A percentile compares a stretch with the other conserved stretches of the same genome.
Evolutionary conservation across 2,888 invertebrate species (phyloP).

Genomic region (Brenthis hecate): DNA sequence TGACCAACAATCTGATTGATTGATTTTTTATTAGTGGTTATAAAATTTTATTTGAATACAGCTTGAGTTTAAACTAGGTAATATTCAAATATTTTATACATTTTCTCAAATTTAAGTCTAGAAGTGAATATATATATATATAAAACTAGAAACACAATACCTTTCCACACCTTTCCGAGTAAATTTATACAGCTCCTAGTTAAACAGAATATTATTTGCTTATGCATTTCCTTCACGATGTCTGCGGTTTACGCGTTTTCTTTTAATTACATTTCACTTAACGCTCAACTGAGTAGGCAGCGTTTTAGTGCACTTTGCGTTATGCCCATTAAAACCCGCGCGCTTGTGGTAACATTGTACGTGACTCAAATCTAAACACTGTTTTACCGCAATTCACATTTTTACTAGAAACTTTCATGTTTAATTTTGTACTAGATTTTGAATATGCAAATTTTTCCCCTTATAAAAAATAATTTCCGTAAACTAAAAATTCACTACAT

Average conservation of each 20-base stretch:
- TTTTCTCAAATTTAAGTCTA: no score
- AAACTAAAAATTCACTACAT: not conserved
- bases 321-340: slow-evolving; percentile 32
- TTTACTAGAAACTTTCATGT: slow-evolving; percentile 17
- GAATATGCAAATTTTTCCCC: not conserved
- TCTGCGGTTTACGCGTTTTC: slow-evolving; percentile 50
- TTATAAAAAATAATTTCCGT: not conserved
- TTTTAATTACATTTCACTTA: slow-evolving; percentile 50
- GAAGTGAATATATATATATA: no score
- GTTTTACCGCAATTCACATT: slow-evolving; percentile 31
- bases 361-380: slow-evolving; percentile 32
- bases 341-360: slow-evolving; percentile 33
- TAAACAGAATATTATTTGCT: slow-evolving; percentile 60
- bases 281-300: slow-evolving; percentile 37
- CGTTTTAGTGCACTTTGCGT: slow-evolving; percentile 29
- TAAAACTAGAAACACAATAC: no score
- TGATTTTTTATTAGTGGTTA: not conserved
- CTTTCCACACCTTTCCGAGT: not conserved
- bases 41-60: not conserved
- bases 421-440: slow-evolving; percentile 19
- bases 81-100: no score
- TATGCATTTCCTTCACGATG: slow-evolving; percentile 43
- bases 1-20: slow-evolving; percentile 1
- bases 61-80: no score
- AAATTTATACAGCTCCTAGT: slow-evolving; percentile 36